A percentile compares a stretch with the other conserved stretches of the same genome.
Conservation (phyloP, 2,113 vertebrate species). For the Atractosteus spatula region DNA sequence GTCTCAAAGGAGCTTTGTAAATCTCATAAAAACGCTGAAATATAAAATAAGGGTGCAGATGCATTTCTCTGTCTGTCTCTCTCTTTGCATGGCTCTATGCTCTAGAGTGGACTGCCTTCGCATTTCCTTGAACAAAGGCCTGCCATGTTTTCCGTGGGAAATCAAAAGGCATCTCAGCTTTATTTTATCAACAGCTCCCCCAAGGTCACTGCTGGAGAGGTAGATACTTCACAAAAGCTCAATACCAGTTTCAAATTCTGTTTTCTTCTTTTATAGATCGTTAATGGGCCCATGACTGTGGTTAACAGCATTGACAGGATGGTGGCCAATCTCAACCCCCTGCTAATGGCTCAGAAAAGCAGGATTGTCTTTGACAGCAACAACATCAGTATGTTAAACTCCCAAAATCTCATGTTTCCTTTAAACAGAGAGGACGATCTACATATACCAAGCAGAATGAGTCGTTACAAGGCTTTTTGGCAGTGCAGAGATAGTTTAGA, state of each 20-base stretch:
- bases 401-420: too few relatives aligned
- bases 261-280: slow-evolving; percentile 61
- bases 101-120: background rate
- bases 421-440: too few relatives aligned
- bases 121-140: background rate
- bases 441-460: too few relatives aligned
- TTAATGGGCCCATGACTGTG: slow-evolving; percentile 80
- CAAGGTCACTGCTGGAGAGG: slow-evolving; percentile 50
- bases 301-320: slow-evolving; percentile 74
- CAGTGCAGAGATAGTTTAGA: too few relatives aligned
- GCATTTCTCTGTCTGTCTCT: background rate
- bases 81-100: background rate
- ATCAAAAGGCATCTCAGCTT: background rate
- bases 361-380: slow-evolving; percentile 58
- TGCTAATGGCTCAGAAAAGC: slow-evolving; percentile 58
- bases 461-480: too few relatives aligned
- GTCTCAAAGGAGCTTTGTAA: too few relatives aligned
- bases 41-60: too few relatives aligned
- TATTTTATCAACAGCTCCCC: slow-evolving; percentile 17
- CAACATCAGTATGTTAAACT: slow-evolving; percentile 69
- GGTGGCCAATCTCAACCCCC: slow-evolving; percentile 64
- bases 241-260: slow-evolving; percentile 11
- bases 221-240: slow-evolving; percentile 23
- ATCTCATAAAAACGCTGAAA: too few relatives aligned
- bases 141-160: background rate